Percentiles rank a stretch among this genome's conserved stretches.
These are phyloP conservation scores for Petrocephalus sullivani DNA, from an alignment of 2,797 vertebrate genomes.

Conservation along the genomic window DNA sequence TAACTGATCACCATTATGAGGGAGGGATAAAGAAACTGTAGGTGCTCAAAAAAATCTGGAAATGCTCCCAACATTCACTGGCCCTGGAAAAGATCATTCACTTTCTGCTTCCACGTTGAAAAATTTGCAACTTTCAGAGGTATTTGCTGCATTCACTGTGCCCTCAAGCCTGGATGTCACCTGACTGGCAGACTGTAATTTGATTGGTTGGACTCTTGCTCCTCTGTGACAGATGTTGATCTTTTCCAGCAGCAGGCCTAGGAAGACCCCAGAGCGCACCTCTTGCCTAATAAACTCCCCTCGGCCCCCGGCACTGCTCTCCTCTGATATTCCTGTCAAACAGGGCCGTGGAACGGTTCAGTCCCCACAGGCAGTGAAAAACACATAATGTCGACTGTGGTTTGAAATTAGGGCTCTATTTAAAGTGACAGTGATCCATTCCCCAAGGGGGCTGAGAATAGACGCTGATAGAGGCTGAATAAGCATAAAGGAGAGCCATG, in stretches of 20 bases:
- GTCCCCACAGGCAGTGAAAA: conserved; percentile 17
- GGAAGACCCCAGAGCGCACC: conserved; percentile 18
- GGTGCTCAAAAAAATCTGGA: background rate
- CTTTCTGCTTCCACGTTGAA: background rate
- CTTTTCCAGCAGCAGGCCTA: conserved; percentile 11
- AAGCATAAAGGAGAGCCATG: conserved; percentile 5
- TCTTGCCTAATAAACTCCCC: conserved; percentile 16
- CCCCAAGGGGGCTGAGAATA: conserved; percentile 15
- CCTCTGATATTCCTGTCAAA: conserved; percentile 22
- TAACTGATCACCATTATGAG: background rate
- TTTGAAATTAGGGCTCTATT: conserved; percentile 29
- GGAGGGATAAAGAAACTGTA: background rate
- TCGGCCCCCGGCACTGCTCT: background rate
- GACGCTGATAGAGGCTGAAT: conserved; percentile 16
- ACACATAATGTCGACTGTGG: conserved; percentile 7
- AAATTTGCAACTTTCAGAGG: background rate
- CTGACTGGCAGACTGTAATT: background rate
- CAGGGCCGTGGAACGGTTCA: background rate
- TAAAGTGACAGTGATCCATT: conserved; percentile 28
- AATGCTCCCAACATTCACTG: background rate
- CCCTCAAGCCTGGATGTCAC: background rate
- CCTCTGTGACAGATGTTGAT: conserved; percentile 32
- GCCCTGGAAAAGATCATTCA: background rate
- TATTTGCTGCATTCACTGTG: background rate
- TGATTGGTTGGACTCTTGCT: background rate